Evolutionary conservation across 2,113 vertebrate genomes (phyloP), one percentile per base, ranked within the genome.

Genomic region (Psettodes erumei): DNA sequence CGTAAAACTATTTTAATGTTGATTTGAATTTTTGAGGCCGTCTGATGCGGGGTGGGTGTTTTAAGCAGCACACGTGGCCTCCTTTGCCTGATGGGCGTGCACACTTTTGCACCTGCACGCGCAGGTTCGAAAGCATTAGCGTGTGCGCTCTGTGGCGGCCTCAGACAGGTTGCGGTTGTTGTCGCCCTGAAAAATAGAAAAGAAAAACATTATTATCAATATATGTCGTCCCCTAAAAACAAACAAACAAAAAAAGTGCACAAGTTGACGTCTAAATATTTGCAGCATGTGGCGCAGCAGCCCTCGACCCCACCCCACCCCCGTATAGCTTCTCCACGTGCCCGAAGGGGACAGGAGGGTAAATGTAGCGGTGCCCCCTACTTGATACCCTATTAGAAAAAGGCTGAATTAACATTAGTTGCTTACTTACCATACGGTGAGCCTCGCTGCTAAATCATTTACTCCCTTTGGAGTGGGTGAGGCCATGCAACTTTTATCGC

Each of bases 21-120:
- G 94, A 96, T 96, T 97, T 96, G 95, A 96, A 96, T 96, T 95
- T 92, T 95, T 95, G 94, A 96, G 93, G 94, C 94, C 95, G 93
- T 88, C 74, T 55, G 79, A 79, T 80, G 86, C 7, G 10, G 74
- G 50, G 51, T 4, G 28, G 56, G 51, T 62, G 75, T 77, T 67
- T 69, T 81, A 77, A 85, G 86, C 81, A 84, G 81, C 37, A 56
- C 45, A 72, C 23, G 55, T 67, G 70, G 58, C 72, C 84, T 71
- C 69, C 58, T 65, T 84, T 72, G 67, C 76, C 65, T 56, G 60
- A 62, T 62, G 5, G 1, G n/a, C 5, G 27, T 4, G 0, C 19
- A 23, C 23, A 60, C 21, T 40, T 66, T n/a, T 55, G 42, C 5
- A 48, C 1, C 18, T 27, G 19, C 3, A 35, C 37, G 28, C 12